phyloP scores from a whole-genome alignment of 2,888 invertebrate genomes.

The Tillus elongatus region DNA sequence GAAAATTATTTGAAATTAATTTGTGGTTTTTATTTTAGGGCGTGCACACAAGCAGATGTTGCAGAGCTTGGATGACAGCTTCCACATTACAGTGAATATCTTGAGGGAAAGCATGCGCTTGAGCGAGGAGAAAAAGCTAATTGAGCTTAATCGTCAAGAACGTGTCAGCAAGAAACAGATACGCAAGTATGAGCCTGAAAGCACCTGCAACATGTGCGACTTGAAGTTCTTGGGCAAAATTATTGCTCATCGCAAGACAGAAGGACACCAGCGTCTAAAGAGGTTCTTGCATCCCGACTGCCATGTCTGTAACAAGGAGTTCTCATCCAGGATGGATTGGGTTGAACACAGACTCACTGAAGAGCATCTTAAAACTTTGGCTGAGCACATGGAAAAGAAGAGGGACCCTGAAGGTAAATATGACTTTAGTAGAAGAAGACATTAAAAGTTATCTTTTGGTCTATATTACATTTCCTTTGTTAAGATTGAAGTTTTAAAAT shows the following conservation, averaged over 20 bases:
- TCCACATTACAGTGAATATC: conserved; percentile 64
- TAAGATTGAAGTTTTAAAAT: too few relatives aligned
- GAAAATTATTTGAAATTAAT: too few relatives aligned
- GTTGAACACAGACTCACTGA: conserved; percentile 73
- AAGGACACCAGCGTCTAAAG: conserved; percentile 74
- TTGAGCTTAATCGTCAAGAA: conserved; percentile 59
- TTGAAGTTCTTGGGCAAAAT: conserved; percentile 73
- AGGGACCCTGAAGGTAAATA: conserved; percentile 29
- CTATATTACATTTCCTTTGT: too few relatives aligned
- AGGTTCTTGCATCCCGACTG: conserved; percentile 80
- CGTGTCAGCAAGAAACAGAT: conserved; percentile 57
- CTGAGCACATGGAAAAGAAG: conserved; percentile 41
- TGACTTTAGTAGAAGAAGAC: too few relatives aligned
- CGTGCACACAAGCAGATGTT: conserved; percentile 70
- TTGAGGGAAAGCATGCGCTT: conserved; percentile 77
- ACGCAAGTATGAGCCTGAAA: conserved; percentile 47
- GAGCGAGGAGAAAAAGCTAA: conserved; percentile 55
- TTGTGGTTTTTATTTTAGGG: conserved; percentile 33
- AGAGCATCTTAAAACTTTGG: conserved; percentile 59
- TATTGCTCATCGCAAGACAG: conserved; percentile 69
- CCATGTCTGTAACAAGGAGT: conserved; percentile 69
- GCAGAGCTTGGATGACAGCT: conserved; percentile 66
- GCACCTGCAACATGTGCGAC: conserved; percentile 81
- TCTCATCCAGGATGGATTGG: conserved; percentile 75
- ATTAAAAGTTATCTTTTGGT: too few relatives aligned